Evolutionary conservation across 2,888 invertebrate genomes (phyloP), one percentile per base, ranked within the genome.

Genomic region (Ichneumon xanthorius): DNA sequence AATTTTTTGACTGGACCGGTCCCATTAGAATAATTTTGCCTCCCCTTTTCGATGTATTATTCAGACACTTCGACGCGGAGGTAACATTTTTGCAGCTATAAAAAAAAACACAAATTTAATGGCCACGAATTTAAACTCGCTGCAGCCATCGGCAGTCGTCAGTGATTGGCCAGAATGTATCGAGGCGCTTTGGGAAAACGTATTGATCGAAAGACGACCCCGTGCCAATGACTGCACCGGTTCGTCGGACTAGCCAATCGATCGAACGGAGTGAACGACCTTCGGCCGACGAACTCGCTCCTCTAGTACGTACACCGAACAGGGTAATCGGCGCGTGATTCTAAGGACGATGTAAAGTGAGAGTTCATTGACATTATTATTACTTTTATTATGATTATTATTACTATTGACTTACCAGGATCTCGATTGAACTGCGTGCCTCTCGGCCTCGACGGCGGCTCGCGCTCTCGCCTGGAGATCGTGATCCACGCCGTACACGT

Each of bases 391-490:
- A 55, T 61, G 9, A 11, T 65, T 53, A 14, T 86, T 77, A 19
- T 68, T 77, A 19, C 63, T 40, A 79, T 63, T 58, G 30, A 84
- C 90, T 91, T 88, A 92, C 93, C 92, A 87, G 67, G 88, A 87
- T 48, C 87, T 90, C 55, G 91, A 90, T 88, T 92, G 92, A 70
- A 89, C 91, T 16, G 91, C 92, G 73, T 91, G 90, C 72, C 90
- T 92, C 85, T 94, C 94, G 30, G 93, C 92, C 86, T 94, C 93
- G 75, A 94, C 88, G 2, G 93, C 94, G n/a, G 93, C 93, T 2
- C 93, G 91, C 72, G 92, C 92, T 90, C 93, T 91, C 50, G 93
- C 93, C 82, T 94, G 93, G 61, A 94, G 89, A 89, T 94, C 94
- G 82, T 91, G 89, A 86, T 94, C 94, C 68, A 94, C 90, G 7